Percentiles rank a stretch among this genome's conserved stretches.
phyloP scores from a whole-genome alignment of 2,888 invertebrate species.

The Scaptomyza polygonia region DNA sequence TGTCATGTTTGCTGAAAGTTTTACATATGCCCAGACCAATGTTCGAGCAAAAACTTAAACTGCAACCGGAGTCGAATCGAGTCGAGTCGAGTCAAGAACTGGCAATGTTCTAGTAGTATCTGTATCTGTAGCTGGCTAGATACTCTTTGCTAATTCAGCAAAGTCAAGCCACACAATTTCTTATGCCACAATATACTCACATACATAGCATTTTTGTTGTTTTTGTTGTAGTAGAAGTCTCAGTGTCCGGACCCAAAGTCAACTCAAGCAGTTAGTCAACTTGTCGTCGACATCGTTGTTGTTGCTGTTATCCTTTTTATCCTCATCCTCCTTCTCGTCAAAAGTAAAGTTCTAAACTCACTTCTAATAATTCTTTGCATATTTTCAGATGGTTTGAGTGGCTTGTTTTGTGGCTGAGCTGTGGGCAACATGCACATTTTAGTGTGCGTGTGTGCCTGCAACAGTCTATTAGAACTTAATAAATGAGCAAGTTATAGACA shows the following conservation, averaged over 20 bases:
- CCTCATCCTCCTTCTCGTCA: slow-evolving; percentile 13
- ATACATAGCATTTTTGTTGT: slow-evolving; percentile 28
- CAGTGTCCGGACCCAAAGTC: slow-evolving; percentile 5
- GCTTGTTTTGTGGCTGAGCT: slow-evolving; percentile 53
- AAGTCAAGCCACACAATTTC: slow-evolving; percentile 51
- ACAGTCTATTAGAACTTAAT: slow-evolving; percentile 71
- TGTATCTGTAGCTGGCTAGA: slow-evolving; percentile 40
- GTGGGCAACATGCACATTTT: slow-evolving; percentile 3
- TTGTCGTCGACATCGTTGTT: slow-evolving; percentile 39
- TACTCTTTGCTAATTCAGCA: slow-evolving; percentile 11
- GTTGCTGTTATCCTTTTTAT: not conserved
- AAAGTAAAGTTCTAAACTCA: slow-evolving; percentile 39
- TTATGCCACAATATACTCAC: slow-evolving; percentile 39
- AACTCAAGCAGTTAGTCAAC: slow-evolving; percentile 53
- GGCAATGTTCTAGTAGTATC: slow-evolving; percentile 31
- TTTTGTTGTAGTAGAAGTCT: slow-evolving; percentile 15
- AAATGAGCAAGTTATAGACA: slow-evolving; percentile 65
- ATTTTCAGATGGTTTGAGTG: slow-evolving; percentile 59
- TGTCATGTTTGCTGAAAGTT: slow-evolving; percentile 75
- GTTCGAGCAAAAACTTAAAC: slow-evolving; percentile 50
- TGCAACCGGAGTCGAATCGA: slow-evolving; percentile 33
- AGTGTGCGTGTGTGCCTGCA: slow-evolving; percentile 14
- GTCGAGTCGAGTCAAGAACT: slow-evolving; percentile 11
- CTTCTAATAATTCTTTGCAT: slow-evolving; percentile 68
- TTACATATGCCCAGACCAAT: slow-evolving; percentile 65